Base-by-base conservation (phyloP, 2,113 vertebrate genomes). In the Otocyon megalotis region DNA sequence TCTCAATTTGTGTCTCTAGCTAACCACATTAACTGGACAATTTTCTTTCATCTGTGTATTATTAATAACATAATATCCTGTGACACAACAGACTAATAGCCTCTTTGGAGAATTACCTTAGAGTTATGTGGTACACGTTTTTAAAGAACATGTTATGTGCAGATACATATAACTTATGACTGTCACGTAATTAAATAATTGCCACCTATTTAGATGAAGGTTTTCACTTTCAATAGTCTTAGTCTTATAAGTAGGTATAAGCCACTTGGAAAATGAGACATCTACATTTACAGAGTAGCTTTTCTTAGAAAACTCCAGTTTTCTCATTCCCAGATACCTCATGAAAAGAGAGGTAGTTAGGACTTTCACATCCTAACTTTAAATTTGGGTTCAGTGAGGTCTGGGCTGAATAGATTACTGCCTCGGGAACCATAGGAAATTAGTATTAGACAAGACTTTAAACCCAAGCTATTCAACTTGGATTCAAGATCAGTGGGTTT, bases 31-130 rank as follows among this genome's bases (percentile, higher is more conserved):
- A 97, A 94, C 63, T 89, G 90, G 94, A 93, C 77, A 95, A 97
- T 96, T 98, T 97, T 97, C 94, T 92, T 94, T 96, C 96, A 97
- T 96, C 56, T 92, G 67, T 89, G 69, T 97, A 92, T 97, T 97
- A 96, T 97, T 97, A 96, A 97, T 96, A 96, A 96, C 77, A 95
- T 97, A 95, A 95, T 97, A 96, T 94, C 60, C 94, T 83, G 67
- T 97, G 95, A 97, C 79, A 90, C 62, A 94, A 96, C 72, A 96
- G 90, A 95, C 67, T 96, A 94, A 97, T 98, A 76, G 53, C 77
- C 82, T 97, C 96, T 97, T 96, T 97, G 72, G 90, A 96, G 97
- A 96, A 97, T 95, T 96, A 93, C 62, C 88, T 96, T 84, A 94
- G 81, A 96, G 90, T 96, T 96, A 97, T 62, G 28, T 79, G 90